phyloP scores from a whole-genome alignment of 2,888 invertebrate species.

The Calephelis perditalis region DNA sequence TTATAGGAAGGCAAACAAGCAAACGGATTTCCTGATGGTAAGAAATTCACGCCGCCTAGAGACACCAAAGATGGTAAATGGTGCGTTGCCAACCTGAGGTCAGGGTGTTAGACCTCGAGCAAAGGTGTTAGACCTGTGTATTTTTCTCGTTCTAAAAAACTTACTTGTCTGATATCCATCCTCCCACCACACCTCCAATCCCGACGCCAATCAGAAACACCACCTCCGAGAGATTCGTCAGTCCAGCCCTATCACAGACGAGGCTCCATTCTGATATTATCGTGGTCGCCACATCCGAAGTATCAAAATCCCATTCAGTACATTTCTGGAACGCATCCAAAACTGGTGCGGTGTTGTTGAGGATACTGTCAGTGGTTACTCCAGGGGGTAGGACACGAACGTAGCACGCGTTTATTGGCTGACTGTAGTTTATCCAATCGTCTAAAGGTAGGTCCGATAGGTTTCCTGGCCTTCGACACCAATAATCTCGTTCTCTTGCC shows the following conservation, averaged over 20 bases:
- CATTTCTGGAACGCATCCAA: constrained; percentile 69
- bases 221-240: constrained; percentile 86
- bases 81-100: too few relatives aligned
- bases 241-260: constrained; percentile 84
- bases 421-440: constrained; percentile 83
- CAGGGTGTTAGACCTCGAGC: too few relatives aligned
- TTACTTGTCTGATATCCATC: constrained; percentile 86
- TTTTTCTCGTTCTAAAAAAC: constrained; percentile 19
- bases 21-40: too few relatives aligned
- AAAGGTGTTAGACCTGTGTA: too few relatives aligned
- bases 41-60: too few relatives aligned
- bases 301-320: constrained; percentile 80
- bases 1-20: too few relatives aligned
- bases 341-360: constrained; percentile 56
- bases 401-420: constrained; percentile 78
- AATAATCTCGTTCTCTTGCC: constrained; percentile 81
- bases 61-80: too few relatives aligned
- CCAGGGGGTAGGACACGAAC: constrained; percentile 64
- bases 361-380: constrained; percentile 53
- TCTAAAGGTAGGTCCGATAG: constrained; percentile 72
- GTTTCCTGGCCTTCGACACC: constrained; percentile 82
- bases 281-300: constrained; percentile 78
- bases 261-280: constrained; percentile 87
- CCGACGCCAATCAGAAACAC: constrained; percentile 88
- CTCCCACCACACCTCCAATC: constrained; percentile 87